Evolutionary conservation across 2,113 vertebrate genomes (phyloP).

Genomic region (Nothobranchius furzeri): DNA sequence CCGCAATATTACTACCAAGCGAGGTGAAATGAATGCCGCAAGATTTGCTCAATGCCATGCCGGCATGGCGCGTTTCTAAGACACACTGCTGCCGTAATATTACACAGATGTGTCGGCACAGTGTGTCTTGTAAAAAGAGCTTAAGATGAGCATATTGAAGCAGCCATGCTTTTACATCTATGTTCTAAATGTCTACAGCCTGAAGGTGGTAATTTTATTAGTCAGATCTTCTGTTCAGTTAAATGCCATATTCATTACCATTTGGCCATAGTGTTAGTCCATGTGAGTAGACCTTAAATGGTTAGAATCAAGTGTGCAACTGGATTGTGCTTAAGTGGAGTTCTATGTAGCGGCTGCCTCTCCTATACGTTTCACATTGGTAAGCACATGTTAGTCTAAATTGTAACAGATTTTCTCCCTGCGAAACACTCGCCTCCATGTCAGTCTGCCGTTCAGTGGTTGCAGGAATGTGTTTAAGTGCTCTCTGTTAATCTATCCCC

Average conservation of each 20-base stretch:
- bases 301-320: background rate
- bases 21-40: too few species aligned
- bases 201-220: too few species aligned
- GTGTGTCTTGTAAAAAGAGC: too few species aligned
- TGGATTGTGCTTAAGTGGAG: conserved; percentile 9
- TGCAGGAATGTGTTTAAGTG: conserved; percentile 23
- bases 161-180: too few species aligned
- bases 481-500: conserved; percentile 1
- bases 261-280: background rate
- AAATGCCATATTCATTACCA: conserved; percentile 6
- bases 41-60: too few species aligned
- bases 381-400: background rate
- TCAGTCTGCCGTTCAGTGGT: conserved; percentile 2
- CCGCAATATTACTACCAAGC: too few species aligned
- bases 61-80: too few species aligned
- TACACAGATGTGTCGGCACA: too few species aligned
- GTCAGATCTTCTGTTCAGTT: background rate
- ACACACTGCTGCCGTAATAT: too few species aligned
- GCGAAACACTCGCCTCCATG: conserved; percentile 3
- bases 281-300: conserved; percentile 3
- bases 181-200: too few species aligned
- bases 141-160: too few species aligned
- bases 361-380: background rate
- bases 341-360: conserved; percentile 15
- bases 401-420: background rate